These are phyloP conservation scores for Anguilla pacifica DNA, from an alignment of 2,797 vertebrate species.

Conservation along the genomic window DNA sequence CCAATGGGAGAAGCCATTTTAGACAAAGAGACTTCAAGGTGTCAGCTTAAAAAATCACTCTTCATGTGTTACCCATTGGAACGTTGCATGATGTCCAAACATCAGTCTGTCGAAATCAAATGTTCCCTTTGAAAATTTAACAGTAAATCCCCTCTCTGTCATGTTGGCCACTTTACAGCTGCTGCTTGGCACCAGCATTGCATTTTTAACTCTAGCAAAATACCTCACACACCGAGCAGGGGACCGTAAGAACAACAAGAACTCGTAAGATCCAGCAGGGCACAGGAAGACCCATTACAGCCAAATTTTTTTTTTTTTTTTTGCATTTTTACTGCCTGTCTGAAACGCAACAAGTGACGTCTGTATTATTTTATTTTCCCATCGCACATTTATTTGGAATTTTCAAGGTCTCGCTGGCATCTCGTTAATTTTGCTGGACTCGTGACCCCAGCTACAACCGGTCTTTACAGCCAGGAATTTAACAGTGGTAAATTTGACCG, in stretches of 20 bases:
- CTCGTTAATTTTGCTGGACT: neutral
- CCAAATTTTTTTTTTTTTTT: neutral
- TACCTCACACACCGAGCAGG: neutral
- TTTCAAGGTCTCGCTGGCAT: neutral
- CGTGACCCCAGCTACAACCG: neutral
- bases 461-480: neutral
- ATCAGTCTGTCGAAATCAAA: too few species aligned
- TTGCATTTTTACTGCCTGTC: neutral
- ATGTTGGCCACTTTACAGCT: neutral
- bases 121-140: neutral
- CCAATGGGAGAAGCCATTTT: too few species aligned
- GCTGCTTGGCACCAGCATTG: neutral
- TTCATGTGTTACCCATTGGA: too few species aligned
- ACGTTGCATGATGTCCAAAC: too few species aligned
- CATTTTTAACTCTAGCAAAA: conserved; percentile 2
- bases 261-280: neutral
- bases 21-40: too few species aligned
- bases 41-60: too few species aligned
- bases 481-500: neutral
- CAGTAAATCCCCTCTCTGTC: neutral
- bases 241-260: neutral
- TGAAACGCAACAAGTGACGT: neutral
- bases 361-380: neutral
- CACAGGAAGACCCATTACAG: neutral
- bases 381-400: neutral